Evolutionary conservation across 2,888 invertebrate species (phyloP).

Genomic region (Oxystoma pomonae): DNA sequence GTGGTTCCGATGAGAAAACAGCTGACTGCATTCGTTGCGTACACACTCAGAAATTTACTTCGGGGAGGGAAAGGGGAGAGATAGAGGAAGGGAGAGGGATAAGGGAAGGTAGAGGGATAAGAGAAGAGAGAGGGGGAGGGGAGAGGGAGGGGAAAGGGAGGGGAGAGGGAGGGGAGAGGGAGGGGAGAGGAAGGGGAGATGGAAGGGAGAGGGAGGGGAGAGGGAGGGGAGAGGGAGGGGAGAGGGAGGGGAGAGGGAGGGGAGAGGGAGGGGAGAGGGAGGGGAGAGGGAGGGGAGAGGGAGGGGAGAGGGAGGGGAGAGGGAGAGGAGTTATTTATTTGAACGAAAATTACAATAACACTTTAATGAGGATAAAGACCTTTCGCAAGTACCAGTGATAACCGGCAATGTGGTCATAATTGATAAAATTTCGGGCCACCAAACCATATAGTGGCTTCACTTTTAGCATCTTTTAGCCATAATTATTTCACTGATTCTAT

Average conservation of each 20-base stretch:
- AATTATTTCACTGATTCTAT: no score
- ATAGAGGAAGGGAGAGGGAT: not conserved
- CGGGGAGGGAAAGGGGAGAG: not conserved
- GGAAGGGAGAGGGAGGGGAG: constrained; percentile 1
- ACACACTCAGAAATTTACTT: no score
- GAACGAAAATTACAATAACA: no score
- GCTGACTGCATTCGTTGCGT: no score
- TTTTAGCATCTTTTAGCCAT: no score
- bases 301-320: constrained; percentile 5
- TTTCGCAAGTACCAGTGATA: no score
- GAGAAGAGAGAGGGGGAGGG: not conserved
- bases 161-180: constrained; percentile 3
- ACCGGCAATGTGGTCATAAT: no score
- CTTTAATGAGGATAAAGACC: no score
- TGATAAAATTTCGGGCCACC: no score
- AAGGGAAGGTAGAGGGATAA: not conserved
- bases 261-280: not conserved
- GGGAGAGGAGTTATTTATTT: no score
- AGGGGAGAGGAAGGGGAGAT: not conserved
- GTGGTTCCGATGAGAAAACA: no score
- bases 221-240: not conserved
- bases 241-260: not conserved
- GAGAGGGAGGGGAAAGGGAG: not conserved
- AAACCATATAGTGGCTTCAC: no score
- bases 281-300: constrained; percentile 1